phyloP scores from a whole-genome alignment of 2,888 invertebrate species.

The Synergus gifuensis region DNA sequence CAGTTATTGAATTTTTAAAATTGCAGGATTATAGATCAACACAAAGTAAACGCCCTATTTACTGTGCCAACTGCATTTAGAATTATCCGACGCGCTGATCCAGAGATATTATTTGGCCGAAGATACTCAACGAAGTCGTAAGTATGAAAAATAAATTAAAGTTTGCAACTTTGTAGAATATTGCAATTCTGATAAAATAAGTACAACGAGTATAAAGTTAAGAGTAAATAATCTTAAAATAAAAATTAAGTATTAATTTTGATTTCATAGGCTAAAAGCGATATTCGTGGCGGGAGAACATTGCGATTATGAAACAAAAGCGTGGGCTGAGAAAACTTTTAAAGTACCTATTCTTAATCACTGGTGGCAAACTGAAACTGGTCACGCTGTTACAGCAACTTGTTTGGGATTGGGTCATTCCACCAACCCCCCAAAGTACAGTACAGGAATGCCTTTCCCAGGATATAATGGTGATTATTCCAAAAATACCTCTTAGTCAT shows the following conservation, averaged over 20 bases:
- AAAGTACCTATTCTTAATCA: slow-evolving; percentile 91
- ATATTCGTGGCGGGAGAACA: slow-evolving; percentile 95
- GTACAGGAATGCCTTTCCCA: slow-evolving; percentile 92
- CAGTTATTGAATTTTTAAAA: slow-evolving; percentile 19
- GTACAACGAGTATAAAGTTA: neutral
- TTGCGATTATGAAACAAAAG: slow-evolving; percentile 93
- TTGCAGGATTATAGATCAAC: slow-evolving; percentile 90
- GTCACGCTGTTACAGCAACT: slow-evolving; percentile 92
- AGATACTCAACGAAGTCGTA: slow-evolving; percentile 85
- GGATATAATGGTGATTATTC: slow-evolving; percentile 88
- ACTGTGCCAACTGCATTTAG: slow-evolving; percentile 95
- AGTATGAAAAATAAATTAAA: slow-evolving; percentile 58
- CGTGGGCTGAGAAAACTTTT: slow-evolving; percentile 86
- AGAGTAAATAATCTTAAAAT: neutral
- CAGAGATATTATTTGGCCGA: slow-evolving; percentile 83
- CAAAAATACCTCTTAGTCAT: neutral
- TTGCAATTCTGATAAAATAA: neutral
- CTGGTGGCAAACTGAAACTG: slow-evolving; percentile 99
- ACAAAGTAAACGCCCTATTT: slow-evolving; percentile 91
- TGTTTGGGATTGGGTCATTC: slow-evolving; percentile 88
- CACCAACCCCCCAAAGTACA: slow-evolving; percentile 85
- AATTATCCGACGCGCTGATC: slow-evolving; percentile 90
- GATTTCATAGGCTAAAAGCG: slow-evolving; percentile 79
- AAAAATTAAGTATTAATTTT: neutral
- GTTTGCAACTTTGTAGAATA: neutral